phyloP scores from a whole-genome alignment of 2,888 invertebrate genomes.

The Scaptomyza caliginosa region DNA sequence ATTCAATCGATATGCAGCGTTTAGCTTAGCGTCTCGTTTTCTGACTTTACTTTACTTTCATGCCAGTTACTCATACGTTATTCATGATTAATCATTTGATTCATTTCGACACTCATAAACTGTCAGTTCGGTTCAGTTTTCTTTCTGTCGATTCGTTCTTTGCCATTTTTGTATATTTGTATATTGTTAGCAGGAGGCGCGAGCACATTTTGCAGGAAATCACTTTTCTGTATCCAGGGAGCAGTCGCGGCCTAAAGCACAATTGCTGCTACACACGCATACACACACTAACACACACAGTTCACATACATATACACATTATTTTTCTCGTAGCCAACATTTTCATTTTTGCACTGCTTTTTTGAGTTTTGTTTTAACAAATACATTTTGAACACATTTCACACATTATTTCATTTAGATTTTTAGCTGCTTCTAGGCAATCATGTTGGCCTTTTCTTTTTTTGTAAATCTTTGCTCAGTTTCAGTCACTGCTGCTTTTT shows the following conservation, averaged over 20 bases:
- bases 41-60: background rate
- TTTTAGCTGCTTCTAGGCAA: slow-evolving; percentile 1
- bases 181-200: slow-evolving; percentile 16
- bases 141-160: background rate
- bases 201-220: slow-evolving; percentile 72
- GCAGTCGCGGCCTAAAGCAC: slow-evolving; percentile 66
- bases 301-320: slow-evolving; percentile 28
- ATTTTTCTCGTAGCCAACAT: slow-evolving; percentile 29
- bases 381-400: slow-evolving; percentile 18
- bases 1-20: slow-evolving; percentile 77
- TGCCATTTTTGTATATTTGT: slow-evolving; percentile 19
- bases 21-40: slow-evolving; percentile 26
- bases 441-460: slow-evolving; percentile 32
- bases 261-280: slow-evolving; percentile 66
- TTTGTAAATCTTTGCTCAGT: slow-evolving; percentile 40
- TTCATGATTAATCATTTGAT: slow-evolving; percentile 22
- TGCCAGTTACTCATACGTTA: slow-evolving; percentile 15
- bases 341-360: slow-evolving; percentile 23
- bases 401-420: slow-evolving; percentile 14
- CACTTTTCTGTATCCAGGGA: slow-evolving; percentile 82
- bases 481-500: slow-evolving; percentile 24
- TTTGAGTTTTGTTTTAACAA: slow-evolving; percentile 11
- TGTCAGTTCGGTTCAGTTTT: slow-evolving; percentile 1
- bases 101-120: slow-evolving; percentile 9
- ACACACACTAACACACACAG: slow-evolving; percentile 30